Base-by-base conservation (phyloP, 1,140 invertebrate genomes). In the Drosophila ironensis region DNA sequence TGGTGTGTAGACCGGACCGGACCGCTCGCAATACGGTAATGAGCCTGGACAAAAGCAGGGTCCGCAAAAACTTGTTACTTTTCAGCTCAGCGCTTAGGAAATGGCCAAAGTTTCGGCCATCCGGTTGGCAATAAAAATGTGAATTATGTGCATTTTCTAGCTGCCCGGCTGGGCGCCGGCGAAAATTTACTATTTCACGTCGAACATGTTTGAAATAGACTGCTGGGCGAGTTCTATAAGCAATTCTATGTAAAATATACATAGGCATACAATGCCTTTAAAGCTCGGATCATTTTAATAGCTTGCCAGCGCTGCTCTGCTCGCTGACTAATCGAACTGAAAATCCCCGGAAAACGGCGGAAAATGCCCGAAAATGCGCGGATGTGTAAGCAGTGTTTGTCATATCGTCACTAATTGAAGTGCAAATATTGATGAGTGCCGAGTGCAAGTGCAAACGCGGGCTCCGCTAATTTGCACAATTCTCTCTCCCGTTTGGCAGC, bases 341-440 rank as follows among this genome's bases (percentile, higher is more conserved):
- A n/a, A 22, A 5, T 12, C 24, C 16, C 19, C 3, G 57, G 35
- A 48, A 63, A 40, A 33, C 14, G 4, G 4, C 25, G 7, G 25
- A 0, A 27, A 5, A 9, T n/a, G 37, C 20, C 19, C 1, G 57
- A 40, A 48, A 63, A 40, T 63, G 17, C 41, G 24, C 33, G 56
- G 22, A 76, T 67, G 60, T 67, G 59, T 77, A 77, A 77, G 74
- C 74, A 56, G 45, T 76, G 75, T 75, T 74, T 81, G 78, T 64
- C 56, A 66, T 53, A 70, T 82, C 72, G 64, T 73, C 78, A 61
- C 73, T 84, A 84, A 84, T 84, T 84, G 78, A 84, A 78, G 72
- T 84, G 73, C 78, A 84, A 84, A 84, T 84, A 84, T 84, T 84
- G 78, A 86, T 74, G 74, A 84, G 78, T 84, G 78, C 82, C 72